Percentiles rank a stretch among this genome's conserved stretches.
Evolutionary conservation across 2,113 vertebrate genomes (phyloP).

Genomic region (Aepyceros melampus): DNA sequence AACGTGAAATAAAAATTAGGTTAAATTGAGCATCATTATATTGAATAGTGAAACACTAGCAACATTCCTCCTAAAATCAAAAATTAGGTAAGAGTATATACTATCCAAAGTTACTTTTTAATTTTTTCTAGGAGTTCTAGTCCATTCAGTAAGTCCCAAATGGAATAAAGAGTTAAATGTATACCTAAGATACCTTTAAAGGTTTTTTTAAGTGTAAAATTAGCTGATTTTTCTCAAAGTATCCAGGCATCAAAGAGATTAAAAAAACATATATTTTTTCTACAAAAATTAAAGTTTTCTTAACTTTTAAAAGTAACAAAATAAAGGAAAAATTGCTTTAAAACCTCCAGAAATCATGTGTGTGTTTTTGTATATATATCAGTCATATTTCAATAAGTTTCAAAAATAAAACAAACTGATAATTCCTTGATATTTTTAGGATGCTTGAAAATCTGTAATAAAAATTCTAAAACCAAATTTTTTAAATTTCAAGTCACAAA

Average conservation of each 20-base stretch:
- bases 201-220: background rate
- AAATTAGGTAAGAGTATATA: background rate
- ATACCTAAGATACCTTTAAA: background rate
- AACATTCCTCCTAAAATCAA: background rate
- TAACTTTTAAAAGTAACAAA: background rate
- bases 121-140: background rate
- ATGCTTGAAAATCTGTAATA: background rate
- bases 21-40: background rate
- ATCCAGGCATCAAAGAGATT: background rate
- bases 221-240: background rate
- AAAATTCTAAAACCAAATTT: background rate
- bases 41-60: background rate
- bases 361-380: background rate
- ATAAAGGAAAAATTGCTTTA: background rate
- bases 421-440: background rate
- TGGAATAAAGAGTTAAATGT: background rate
- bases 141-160: background rate
- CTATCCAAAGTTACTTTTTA: background rate
- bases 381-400: background rate
- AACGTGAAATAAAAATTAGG: background rate
- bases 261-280: background rate
- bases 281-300: slow-evolving; percentile 1
- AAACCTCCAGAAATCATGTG: background rate
- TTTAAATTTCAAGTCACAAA: background rate
- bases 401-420: background rate